Evolutionary conservation across 2,113 vertebrate species (phyloP).

Genomic region (Poeciliopsis turrubarensis): DNA sequence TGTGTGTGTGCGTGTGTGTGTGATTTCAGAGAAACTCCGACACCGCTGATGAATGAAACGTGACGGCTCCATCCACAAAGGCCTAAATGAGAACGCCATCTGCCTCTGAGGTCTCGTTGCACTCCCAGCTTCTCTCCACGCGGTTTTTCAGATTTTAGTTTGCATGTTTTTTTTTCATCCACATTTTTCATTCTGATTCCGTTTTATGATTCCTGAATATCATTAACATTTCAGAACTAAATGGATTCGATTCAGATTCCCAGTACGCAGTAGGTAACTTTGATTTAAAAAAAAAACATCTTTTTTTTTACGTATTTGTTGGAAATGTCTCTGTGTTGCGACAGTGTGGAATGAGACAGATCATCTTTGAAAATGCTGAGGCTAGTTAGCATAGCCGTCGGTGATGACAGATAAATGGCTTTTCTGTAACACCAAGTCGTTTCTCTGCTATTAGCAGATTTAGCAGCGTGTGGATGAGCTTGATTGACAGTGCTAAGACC

Average conservation of each 20-base stretch:
- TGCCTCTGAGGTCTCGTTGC: constrained; percentile 48
- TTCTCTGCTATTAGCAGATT: too few relatives aligned
- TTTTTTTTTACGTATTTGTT: too few relatives aligned
- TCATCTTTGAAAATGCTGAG: too few relatives aligned
- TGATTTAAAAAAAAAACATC: too few relatives aligned
- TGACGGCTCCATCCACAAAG: constrained; percentile 58
- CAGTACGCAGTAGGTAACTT: too few relatives aligned
- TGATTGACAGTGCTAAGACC: too few relatives aligned
- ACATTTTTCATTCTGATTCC: constrained; percentile 14
- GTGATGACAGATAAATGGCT: too few relatives aligned
- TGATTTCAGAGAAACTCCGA: constrained; percentile 17
- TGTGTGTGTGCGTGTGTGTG: background rate
- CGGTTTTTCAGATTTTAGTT: constrained; percentile 44
- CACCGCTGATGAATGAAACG: constrained; percentile 50
- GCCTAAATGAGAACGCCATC: constrained; percentile 82
- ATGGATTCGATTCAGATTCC: background rate
- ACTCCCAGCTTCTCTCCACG: constrained; percentile 11
- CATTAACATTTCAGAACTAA: background rate
- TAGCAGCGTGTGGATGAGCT: too few relatives aligned
- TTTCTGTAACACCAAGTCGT: too few relatives aligned
- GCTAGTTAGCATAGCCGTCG: too few relatives aligned
- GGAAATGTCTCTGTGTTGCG: too few relatives aligned
- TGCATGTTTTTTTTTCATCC: constrained; percentile 17
- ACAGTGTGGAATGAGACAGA: too few relatives aligned
- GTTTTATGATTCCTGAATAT: constrained; percentile 25